Evolutionary conservation across 2,797 vertebrate genomes (phyloP), one percentile per base, ranked within the genome.

Genomic region (Liasis olivaceus): DNA sequence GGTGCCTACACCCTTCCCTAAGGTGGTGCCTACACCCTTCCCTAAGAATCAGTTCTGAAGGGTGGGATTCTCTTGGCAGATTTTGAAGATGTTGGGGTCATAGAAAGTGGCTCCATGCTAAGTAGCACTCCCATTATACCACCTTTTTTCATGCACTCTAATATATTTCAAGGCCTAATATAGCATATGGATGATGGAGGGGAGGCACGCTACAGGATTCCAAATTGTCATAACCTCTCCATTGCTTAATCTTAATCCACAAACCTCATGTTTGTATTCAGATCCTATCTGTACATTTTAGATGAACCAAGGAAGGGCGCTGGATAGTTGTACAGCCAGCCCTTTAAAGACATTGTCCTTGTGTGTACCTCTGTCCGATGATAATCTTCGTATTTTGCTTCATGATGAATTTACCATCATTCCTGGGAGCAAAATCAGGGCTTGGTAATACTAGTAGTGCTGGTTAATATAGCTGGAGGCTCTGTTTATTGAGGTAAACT

Each of bases 401-500:
- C 59, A 31, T 66, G 24, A 31, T 91, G 69, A 88, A 91, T 64
- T 91, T 93, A 60, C 72, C 59, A 87, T 56, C 56, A 88, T 69
- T 84, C 60, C 54, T 85, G 60, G 89, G 60, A 91, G 0, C 88
- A 94, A 94, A 91, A 93, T 92, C 88, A 90, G 90, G 84, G 81
- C 91, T 63, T 92, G 1, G 11, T 42, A 13, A 88, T 89, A 92
- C 92, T 88, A 58, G 64, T 95, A 47, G 1, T 94, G 92, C 94
- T 42, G 93, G 95, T 90, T 91, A 92, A 93, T 92, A 94, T 85
- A 17, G 88, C 62, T 94, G 92, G 58, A 94, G 91, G 89, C 95
- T 96, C 94, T 91, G 91, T 85, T 47, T 91, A 91, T 59, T 28
- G 91, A 94, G 96, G 93, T 97, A 94, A 95, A 95, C 95, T 96